Base-by-base conservation (phyloP, 2,888 invertebrate species). In the Drosophila helvetica region DNA sequence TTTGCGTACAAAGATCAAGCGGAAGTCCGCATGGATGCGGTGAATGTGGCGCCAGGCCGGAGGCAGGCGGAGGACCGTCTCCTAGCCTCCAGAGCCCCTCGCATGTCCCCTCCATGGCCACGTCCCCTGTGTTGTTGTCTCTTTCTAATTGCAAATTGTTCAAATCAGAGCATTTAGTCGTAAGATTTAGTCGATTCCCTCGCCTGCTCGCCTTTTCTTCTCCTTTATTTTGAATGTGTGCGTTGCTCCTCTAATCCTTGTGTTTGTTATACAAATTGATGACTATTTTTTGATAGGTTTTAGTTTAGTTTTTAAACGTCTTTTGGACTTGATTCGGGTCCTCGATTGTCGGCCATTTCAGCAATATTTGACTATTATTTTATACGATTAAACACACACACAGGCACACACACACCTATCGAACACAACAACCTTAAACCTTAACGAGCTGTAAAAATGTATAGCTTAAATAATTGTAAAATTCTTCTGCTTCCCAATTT, bases 11-110 rank as follows among this genome's bases (percentile, higher is more conserved):
- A 92, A 92, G 79, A 90, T 92, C 52, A 92, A 92, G 73, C 89
- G 92, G 22, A 92, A 92, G 70, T 83, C 91, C 10, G 77, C 91
- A n/a, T 91, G 91, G 88, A 89, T 91, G 83, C 91, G 92, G 89
- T 91, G 90, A 91, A 86, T 78, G 48, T 80, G 84, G 88, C 77
- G 77, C 15, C 75, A 70, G 54, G 83, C 81, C 70, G 78, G 78
- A 57, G 66, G 59, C 70, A 70, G 75, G 18, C 50, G 25, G 6
- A 59, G 55, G 61, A 48, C 48, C 38, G n/a, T 33, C 48, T 45
- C 15, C 22, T 38, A 18, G 33, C 1, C 65, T 50, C 17, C 22
- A 50, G 48, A 33, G 25, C 46, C 51, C 18, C 45, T 43, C 42
- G 15, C 55, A 46, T 19, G 12, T 30, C 47, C 42, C 46, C 25